Evolutionary conservation across 2,113 vertebrate genomes (phyloP), one percentile per base, ranked within the genome.

Genomic region (Daphoenositta chrysoptera): DNA sequence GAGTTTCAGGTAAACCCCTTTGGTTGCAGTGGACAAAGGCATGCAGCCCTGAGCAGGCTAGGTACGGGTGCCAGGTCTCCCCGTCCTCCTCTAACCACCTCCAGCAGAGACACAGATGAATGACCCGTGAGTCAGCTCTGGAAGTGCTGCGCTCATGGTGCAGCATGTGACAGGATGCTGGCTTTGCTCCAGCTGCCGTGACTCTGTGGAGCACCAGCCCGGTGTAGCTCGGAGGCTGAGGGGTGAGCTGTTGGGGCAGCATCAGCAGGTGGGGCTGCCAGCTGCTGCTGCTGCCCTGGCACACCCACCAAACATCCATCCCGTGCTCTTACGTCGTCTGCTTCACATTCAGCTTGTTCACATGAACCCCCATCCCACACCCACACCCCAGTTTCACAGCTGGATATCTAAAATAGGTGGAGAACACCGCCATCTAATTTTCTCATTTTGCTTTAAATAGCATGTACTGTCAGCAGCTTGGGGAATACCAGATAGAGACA

Each of bases 331-430:
- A 11, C 24, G 40, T n/a, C 2, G 1, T 22, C 20, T 79, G 64
- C 51, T 57, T 70, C 60, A 33, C 11, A 2, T 40, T 84, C 42
- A 23, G 6, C 24, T 65, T 78, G 26, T 54, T 66, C 27, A 20
- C 3, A 4, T 68, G 68, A 79, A 6, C 13, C 2, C 1, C 5
- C 1, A 24, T 21, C 16, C 28, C 3, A 1, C 48, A 45, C 12
- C n/a, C n/a, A n/a, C n/a, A n/a, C n/a, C n/a, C n/a, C n/a, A 17
- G 27, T 83, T 78, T 79, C 56, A 37, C 17, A n/a, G 13, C 3
- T 73, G 44, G 15, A 9, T 87, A 35, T 39, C 60, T 71, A 15
- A 79, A 87, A 42, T 13, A 18, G 28, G 37, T 58, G 44, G 27
- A 66, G 22, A 79, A 20, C 7, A 11, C 10, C 45, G 16, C 31